These are phyloP conservation scores for Lipophrys pholis DNA, from an alignment of 2,113 vertebrate species.

Conservation along the genomic window DNA sequence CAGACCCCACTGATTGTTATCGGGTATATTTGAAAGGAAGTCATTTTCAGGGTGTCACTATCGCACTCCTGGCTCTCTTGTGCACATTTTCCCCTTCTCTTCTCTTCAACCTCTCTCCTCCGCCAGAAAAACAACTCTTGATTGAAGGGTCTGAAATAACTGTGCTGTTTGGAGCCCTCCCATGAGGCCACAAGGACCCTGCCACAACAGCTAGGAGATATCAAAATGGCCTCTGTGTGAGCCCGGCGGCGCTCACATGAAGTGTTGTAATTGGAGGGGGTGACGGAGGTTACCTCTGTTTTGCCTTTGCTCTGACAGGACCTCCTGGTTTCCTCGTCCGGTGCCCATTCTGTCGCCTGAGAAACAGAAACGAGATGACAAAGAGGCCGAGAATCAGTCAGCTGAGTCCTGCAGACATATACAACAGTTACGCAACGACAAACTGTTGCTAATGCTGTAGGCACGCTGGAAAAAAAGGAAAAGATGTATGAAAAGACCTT, in stretches of 20 bases:
- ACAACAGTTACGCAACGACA: slow-evolving; percentile 61
- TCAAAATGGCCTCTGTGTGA: slow-evolving; percentile 49
- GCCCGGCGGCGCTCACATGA: slow-evolving; percentile 51
- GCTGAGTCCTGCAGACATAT: slow-evolving; percentile 38
- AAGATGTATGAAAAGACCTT: slow-evolving; percentile 58
- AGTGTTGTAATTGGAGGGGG: slow-evolving; percentile 63
- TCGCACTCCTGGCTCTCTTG: slow-evolving; percentile 4
- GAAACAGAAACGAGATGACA: slow-evolving; percentile 82
- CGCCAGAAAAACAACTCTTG: slow-evolving; percentile 51
- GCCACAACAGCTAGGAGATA: slow-evolving; percentile 40
- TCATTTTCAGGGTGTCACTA: slow-evolving; percentile 31
- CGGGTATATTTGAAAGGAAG: slow-evolving; percentile 39
- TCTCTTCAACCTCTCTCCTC: slow-evolving; percentile 1
- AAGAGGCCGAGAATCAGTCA: slow-evolving; percentile 48
- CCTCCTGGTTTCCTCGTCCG: slow-evolving; percentile 94
- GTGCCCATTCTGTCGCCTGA: slow-evolving; percentile 96
- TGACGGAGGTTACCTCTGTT: slow-evolving; percentile 90
- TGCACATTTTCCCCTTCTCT: slow-evolving; percentile 10
- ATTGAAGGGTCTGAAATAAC: slow-evolving; percentile 61
- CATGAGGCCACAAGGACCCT: slow-evolving; percentile 35
- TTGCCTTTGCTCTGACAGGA: slow-evolving; percentile 99
- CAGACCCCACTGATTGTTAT: slow-evolving; percentile 35
- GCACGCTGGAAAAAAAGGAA: slow-evolving; percentile 37
- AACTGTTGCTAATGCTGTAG: slow-evolving; percentile 64
- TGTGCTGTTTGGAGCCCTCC: slow-evolving; percentile 21